Evolutionary conservation across 1,140 invertebrate genomes (phyloP), one percentile per base, ranked within the genome.

Genomic region (Musca vetustissima): DNA sequence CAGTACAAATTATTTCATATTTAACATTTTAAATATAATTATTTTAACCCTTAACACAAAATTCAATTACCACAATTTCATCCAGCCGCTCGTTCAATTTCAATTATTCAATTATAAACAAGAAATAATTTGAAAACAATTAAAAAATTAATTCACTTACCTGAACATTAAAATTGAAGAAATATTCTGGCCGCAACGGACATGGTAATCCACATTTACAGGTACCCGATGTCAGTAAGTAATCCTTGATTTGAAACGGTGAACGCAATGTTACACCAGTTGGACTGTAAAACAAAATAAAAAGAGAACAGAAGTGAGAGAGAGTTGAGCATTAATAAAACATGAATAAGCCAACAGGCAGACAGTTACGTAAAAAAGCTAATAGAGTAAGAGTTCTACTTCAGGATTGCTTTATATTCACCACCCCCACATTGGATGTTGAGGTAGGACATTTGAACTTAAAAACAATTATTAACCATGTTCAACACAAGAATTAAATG

Each of bases 131-230:
- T 43, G 6, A 7, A 43, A 43, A 43, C 25, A 9, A 32, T 21
- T n/a, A n/a, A 32, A 61, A 28, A 36, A 9, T 36, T 52, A 21
- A 4, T 9, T 13, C 49, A 84, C 86, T 89, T 87, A 95, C 93
- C 89, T 93, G 91, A 73, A 92, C 90, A 87, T 97, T 93, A 84
- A 98, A 98, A 87, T 93, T 96, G 86, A 98, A 98, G 76, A 93
- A 90, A 78, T 89, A 89, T 80, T 96, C 93, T 75, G 94, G 90
- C 77, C 91, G 89, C 74, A 97, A 85, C 66, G 95, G 96, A 85
- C 95, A 98, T 81, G 95, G 93, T 78, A 98, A 88, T 69, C 96
- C 96, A 86, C 96, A 98, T 87, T 97, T 97, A 85, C 96, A 98
- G 74, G 95, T 97, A 76, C 93, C 94, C 76, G 93, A 89, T 68